Percentiles rank a stretch among this genome's conserved stretches.
phyloP scores from a whole-genome alignment of 2,797 vertebrate species.

The Furcifer pardalis region DNA sequence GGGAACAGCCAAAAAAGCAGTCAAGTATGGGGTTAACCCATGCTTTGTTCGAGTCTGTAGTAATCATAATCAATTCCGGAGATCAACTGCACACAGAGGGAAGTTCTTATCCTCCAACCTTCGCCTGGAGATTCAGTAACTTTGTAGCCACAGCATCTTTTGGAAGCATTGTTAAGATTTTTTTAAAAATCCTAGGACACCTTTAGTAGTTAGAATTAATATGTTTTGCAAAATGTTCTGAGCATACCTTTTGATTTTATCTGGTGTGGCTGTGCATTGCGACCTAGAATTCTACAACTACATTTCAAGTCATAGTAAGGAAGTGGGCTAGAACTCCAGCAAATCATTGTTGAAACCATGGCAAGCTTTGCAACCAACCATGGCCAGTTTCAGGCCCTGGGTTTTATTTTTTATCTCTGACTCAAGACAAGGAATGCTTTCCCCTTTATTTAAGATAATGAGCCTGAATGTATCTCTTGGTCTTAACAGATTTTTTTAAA shows the following conservation, averaged over 20 bases:
- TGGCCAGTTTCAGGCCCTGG: not conserved
- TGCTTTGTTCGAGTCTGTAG: not conserved
- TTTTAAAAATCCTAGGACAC: too few species aligned
- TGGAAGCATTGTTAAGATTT: not conserved
- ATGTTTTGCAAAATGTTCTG: not conserved
- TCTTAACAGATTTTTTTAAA: not conserved
- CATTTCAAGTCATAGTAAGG: not conserved
- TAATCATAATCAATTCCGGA: not conserved
- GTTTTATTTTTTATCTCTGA: not conserved
- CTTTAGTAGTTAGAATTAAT: not conserved
- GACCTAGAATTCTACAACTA: not conserved
- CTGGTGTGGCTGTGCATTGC: not conserved
- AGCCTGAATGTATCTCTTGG: not conserved
- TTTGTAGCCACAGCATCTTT: not conserved
- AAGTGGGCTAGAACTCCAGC: not conserved
- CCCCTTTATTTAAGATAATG: not conserved
- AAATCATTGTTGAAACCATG: not conserved
- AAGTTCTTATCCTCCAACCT: not conserved
- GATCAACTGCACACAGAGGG: not conserved
- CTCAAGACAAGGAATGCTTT: not conserved
- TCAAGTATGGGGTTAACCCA: not conserved
- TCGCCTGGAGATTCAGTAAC: not conserved
- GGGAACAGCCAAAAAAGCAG: not conserved
- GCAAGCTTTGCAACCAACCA: not conserved
- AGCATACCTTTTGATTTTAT: not conserved